phyloP scores from a whole-genome alignment of 2,888 invertebrate species.

The Rhagium mordax region DNA sequence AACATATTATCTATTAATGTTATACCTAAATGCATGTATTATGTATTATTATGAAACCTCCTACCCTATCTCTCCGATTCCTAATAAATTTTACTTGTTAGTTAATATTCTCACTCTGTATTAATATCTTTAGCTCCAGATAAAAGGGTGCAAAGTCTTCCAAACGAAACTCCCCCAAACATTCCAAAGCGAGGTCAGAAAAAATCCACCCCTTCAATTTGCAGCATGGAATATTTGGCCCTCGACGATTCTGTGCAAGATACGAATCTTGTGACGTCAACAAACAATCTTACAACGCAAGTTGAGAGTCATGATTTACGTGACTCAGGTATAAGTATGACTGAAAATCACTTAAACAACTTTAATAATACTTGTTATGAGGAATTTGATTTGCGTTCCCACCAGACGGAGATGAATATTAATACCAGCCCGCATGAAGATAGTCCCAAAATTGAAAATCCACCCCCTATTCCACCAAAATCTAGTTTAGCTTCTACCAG shows the following conservation, averaged over 20 bases:
- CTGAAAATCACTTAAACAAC: conserved; percentile 67
- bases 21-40: too few species aligned
- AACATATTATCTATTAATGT: too few species aligned
- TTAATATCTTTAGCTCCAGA: conserved; percentile 70
- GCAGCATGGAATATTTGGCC: conserved; percentile 71
- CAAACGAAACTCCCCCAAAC: conserved; percentile 68
- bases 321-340: conserved; percentile 72
- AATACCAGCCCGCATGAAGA: conserved; percentile 62
- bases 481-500: conserved; percentile 51
- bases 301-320: conserved; percentile 70
- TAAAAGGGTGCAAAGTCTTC: conserved; percentile 70
- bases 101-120: not conserved
- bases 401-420: conserved; percentile 68
- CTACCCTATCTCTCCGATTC: too few species aligned
- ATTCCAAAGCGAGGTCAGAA: conserved; percentile 69
- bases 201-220: conserved; percentile 70
- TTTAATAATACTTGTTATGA: conserved; percentile 69
- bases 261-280: conserved; percentile 63
- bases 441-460: conserved; percentile 65
- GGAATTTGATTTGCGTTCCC: conserved; percentile 66
- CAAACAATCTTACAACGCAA: conserved; percentile 56
- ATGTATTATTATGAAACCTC: too few species aligned
- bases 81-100: too few species aligned
- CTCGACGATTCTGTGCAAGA: conserved; percentile 66
- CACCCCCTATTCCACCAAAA: conserved; percentile 67